A percentile compares a stretch with the other conserved stretches of the same genome.
Evolutionary conservation across 2,113 vertebrate species (phyloP).

Genomic region (Engraulis encrasicolus): DNA sequence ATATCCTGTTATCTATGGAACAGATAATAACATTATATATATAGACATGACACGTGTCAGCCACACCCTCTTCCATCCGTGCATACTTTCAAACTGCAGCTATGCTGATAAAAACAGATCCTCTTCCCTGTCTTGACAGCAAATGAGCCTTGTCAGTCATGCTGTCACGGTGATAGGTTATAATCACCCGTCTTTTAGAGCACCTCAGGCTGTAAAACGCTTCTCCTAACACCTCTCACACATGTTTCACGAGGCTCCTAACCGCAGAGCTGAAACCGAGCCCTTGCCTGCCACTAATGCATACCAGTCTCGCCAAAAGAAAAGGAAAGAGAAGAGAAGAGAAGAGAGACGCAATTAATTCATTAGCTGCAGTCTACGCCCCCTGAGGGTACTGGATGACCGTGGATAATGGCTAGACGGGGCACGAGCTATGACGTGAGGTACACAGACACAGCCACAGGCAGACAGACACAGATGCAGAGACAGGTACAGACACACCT

Average conservation of each 20-base stretch:
- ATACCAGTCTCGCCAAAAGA: constrained; percentile 50
- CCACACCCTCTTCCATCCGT: background rate
- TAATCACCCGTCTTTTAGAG: constrained; percentile 33
- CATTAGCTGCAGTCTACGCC: constrained; percentile 60
- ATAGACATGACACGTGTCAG: too few relatives aligned
- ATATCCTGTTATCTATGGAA: too few relatives aligned
- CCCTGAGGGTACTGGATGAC: constrained; percentile 47
- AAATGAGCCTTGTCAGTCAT: constrained; percentile 23
- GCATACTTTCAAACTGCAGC: background rate
- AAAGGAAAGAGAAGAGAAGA: constrained; percentile 33
- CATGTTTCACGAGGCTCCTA: constrained; percentile 48
- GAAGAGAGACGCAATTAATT: constrained; percentile 63
- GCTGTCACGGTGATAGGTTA: constrained; percentile 23
- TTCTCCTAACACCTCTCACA: constrained; percentile 29
- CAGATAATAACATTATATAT: too few relatives aligned
- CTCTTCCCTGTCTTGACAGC: background rate
- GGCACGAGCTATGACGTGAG: constrained; percentile 43
- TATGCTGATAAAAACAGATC: background rate
- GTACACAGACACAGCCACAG: constrained; percentile 55
- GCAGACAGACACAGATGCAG: constrained; percentile 35
- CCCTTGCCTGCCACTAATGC: constrained; percentile 50
- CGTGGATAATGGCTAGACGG: constrained; percentile 50
- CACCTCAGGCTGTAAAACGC: background rate
- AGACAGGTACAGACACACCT: constrained; percentile 43
- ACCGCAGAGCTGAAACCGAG: constrained; percentile 55